Percentiles rank a stretch among this genome's conserved stretches.
Evolutionary conservation across 1,140 invertebrate genomes (phyloP).

Genomic region (Wiebesia pumilae): DNA sequence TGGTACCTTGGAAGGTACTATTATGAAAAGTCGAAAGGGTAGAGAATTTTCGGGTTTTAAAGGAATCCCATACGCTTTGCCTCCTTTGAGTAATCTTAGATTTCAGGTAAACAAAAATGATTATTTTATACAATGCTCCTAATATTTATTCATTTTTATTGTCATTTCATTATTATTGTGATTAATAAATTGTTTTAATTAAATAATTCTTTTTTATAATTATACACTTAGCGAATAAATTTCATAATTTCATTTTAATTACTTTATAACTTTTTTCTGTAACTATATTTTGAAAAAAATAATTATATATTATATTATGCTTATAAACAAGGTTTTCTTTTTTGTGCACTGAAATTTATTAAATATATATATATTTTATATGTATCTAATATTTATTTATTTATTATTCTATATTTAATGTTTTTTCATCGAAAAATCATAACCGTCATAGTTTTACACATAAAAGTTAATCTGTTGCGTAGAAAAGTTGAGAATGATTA

Average conservation of each 20-base stretch:
- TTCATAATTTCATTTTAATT: too few species aligned
- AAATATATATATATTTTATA: too few species aligned
- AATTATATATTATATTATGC: too few species aligned
- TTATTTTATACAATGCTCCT: background rate
- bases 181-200: too few species aligned
- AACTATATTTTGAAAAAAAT: too few species aligned
- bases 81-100: constrained; percentile 75
- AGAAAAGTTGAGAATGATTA: background rate
- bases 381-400: background rate
- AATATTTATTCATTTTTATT: too few species aligned
- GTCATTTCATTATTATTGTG: too few species aligned
- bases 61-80: constrained; percentile 78
- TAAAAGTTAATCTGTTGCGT: background rate
- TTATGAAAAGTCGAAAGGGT: constrained; percentile 65
- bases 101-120: constrained; percentile 72
- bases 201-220: too few species aligned
- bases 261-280: too few species aligned
- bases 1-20: constrained; percentile 67
- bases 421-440: background rate
- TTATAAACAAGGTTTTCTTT: too few species aligned
- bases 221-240: too few species aligned
- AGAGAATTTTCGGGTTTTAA: constrained; percentile 73
- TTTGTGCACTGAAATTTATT: too few species aligned
- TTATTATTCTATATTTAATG: background rate
- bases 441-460: background rate